Conservation (phyloP, 2,113 vertebrate genomes). For the Mustela nigripes region DNA sequence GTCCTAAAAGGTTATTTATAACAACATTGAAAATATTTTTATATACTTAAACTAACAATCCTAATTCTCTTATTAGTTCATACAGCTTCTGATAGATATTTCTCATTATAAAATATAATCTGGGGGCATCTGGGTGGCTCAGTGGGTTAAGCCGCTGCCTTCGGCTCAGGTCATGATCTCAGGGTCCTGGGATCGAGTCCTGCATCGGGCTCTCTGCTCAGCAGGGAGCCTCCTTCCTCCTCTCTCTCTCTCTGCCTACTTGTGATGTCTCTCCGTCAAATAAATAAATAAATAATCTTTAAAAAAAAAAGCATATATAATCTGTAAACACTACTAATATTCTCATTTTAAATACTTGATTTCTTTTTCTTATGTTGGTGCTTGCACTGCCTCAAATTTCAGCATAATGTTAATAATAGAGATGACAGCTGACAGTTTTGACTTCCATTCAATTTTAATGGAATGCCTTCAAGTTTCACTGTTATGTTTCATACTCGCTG, state of each 20-base stretch:
- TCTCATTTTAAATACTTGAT: not conserved
- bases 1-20: conserved; percentile 19
- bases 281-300: too few relatives aligned
- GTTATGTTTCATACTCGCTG: not conserved
- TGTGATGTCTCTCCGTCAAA: too few relatives aligned
- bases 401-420: not conserved
- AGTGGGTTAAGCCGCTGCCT: too few relatives aligned
- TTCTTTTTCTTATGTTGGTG: not conserved
- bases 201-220: too few relatives aligned
- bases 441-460: not conserved
- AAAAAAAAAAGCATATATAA: not conserved
- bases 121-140: not conserved
- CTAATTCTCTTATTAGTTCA: conserved; percentile 25
- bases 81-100: conserved; percentile 3
- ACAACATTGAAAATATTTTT: conserved; percentile 8
- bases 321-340: not conserved
- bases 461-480: not conserved
- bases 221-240: too few relatives aligned
- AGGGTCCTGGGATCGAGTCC: too few relatives aligned
- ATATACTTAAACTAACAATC: not conserved
- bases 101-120: not conserved
- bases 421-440: not conserved
- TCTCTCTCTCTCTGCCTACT: too few relatives aligned
- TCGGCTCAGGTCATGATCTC: too few relatives aligned
- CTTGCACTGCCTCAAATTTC: not conserved